Conservation (phyloP, 92 coral and sea anemone species). For the Phenganax subtilis region DNA sequence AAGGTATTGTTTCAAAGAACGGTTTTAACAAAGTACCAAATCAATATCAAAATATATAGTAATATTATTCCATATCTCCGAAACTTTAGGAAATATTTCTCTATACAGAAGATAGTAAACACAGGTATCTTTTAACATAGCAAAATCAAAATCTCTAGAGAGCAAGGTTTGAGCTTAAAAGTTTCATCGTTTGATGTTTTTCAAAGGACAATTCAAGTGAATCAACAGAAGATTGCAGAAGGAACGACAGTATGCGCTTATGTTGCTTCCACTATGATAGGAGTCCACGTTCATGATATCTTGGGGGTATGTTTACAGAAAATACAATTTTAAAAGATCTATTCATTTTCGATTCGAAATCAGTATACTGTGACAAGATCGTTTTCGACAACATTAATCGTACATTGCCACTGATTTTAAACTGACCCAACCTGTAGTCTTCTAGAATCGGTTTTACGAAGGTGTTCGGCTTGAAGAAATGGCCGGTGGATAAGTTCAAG, state of each 20-base stretch:
- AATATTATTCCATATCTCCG: background rate
- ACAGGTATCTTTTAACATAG: conserved; percentile 56
- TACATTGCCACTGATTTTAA: too few relatives aligned
- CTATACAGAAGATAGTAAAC: conserved; percentile 69
- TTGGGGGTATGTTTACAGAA: conserved; percentile 65
- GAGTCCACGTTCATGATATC: conserved; percentile 73
- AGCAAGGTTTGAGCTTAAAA: background rate
- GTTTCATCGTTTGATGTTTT: background rate
- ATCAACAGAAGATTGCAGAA: conserved; percentile 72
- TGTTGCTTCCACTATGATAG: conserved; percentile 83
- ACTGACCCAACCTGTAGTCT: too few relatives aligned
- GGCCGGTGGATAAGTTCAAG: too few relatives aligned
- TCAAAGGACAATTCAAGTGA: conserved; percentile 62
- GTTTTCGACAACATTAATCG: too few relatives aligned
- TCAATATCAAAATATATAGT: too few relatives aligned
- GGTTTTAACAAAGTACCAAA: too few relatives aligned
- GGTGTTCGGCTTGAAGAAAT: too few relatives aligned
- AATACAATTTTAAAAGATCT: too few relatives aligned
- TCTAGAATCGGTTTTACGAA: too few relatives aligned
- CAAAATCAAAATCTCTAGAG: background rate
- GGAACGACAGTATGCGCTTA: conserved; percentile 87
- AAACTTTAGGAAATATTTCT: conserved; percentile 70
- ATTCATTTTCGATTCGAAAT: too few relatives aligned
- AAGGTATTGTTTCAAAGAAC: conserved; percentile 50
- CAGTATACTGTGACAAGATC: too few relatives aligned